Evolutionary conservation across 2,797 vertebrate genomes (phyloP), one percentile per base, ranked within the genome.

Genomic region (Oreochromis mossambicus): DNA sequence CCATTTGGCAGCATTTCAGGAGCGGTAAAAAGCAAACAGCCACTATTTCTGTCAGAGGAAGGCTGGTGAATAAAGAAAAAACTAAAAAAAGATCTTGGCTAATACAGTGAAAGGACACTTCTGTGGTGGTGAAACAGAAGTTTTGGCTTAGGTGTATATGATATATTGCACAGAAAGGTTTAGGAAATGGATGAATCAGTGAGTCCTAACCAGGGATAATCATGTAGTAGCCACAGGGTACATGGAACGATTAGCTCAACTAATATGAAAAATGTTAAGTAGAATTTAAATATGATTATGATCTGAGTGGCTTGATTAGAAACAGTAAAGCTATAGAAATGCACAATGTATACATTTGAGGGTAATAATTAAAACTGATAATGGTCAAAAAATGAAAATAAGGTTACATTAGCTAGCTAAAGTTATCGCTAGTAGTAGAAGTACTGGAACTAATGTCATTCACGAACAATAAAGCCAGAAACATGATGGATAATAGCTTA

Each of bases 1-100:
- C 86, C 52, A 88, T 79, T 91, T 87, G 80, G 80, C 70, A 80
- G 83, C 68, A 79, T 87, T 87, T 90, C 68, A 82, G 50, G 15
- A 76, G 73, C 81, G 38, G 79, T 55, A 63, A 85, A 89, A 84
- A 55, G 32, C 41, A 75, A 85, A 89, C 56, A 83, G 81, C 63
- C 68, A 52, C 51, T 14, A 55, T 76, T 87, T 77, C 86, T 82
- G 86, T 90, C 87, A 84, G 34, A 76, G 68, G 19, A 51, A 84
- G 61, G 86, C 38, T 13, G 38, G 51, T 78, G 84, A 78, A 81
- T 11, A 78, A 68, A 73, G 78, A 76, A 8, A 21, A 5, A 5
- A 3, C 8, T 26, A 26, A 14, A 48, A 41, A 56, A 3, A 15
- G 12, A 63, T 36, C 68, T 75, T 36, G 6, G 54, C 48, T 81